Evolutionary conservation across 2,113 vertebrate species (phyloP).

Genomic region (Melanostigma gelatinosum): DNA sequence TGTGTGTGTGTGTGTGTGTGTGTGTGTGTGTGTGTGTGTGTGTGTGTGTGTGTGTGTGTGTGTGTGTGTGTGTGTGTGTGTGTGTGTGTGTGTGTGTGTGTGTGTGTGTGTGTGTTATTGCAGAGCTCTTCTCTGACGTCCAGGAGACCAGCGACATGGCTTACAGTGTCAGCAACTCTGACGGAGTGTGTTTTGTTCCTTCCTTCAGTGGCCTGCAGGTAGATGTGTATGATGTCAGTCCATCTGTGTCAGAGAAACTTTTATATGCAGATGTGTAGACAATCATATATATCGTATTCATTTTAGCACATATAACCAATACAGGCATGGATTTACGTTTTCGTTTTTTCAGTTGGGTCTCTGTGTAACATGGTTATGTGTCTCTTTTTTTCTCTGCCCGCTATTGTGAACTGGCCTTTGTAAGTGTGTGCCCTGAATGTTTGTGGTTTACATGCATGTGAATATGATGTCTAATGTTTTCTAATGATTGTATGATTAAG

Average conservation of each 20-base stretch:
- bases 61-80: no score
- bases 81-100: background rate
- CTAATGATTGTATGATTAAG: background rate
- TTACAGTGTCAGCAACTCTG: constrained; percentile 86
- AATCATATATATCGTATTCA: background rate
- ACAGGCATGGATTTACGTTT: constrained; percentile 6
- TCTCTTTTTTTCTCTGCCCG: constrained; percentile 78
- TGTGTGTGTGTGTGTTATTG: constrained; percentile 4
- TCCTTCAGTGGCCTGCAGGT: constrained; percentile 96
- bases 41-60: no score
- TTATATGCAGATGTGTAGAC: background rate
- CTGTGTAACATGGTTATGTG: constrained; percentile 61
- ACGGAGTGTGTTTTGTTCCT: constrained; percentile 95
- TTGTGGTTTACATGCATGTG: background rate
- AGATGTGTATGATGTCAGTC: constrained; percentile 26
- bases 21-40: no score
- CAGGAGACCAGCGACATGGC: constrained; percentile 90
- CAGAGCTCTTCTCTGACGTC: constrained; percentile 92
- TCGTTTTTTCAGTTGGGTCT: background rate
- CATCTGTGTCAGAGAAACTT: background rate
- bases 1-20: no score
- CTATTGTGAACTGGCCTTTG: constrained; percentile 81
- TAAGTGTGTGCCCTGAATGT: constrained; percentile 80
- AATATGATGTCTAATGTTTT: background rate
- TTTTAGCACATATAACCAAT: background rate